Evolutionary conservation across 2,888 invertebrate genomes (phyloP).

Genomic region (Cryptocheilus praepositus): DNA sequence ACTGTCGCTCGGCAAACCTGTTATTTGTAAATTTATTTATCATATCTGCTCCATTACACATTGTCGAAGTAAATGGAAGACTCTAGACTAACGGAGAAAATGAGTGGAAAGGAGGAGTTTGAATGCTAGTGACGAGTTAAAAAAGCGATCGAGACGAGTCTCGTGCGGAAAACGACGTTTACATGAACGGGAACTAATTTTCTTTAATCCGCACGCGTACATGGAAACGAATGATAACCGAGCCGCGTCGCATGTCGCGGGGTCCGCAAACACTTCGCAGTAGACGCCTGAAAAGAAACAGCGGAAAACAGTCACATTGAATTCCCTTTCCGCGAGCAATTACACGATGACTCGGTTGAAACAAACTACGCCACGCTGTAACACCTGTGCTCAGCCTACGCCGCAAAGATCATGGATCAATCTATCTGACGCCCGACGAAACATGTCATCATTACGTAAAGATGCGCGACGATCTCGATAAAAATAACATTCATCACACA

Average conservation of each 20-base stretch:
- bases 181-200: not conserved
- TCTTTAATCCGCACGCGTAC: too few relatives aligned
- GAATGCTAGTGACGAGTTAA: not conserved
- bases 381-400: too few relatives aligned
- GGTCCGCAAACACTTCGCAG: slow-evolving; percentile 25
- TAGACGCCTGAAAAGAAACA: slow-evolving; percentile 5
- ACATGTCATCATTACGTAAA: too few relatives aligned
- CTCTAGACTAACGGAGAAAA: too few relatives aligned
- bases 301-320: slow-evolving; percentile 8
- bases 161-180: slow-evolving; percentile 20
- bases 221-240: slow-evolving; percentile 19
- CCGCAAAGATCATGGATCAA: too few relatives aligned
- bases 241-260: slow-evolving; percentile 21
- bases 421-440: too few relatives aligned
- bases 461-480: too few relatives aligned
- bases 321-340: slow-evolving; percentile 19
- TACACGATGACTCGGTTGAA: slow-evolving; percentile 35
- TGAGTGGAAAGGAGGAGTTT: not conserved
- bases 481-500: too few relatives aligned
- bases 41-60: too few relatives aligned
- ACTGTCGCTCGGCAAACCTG: too few relatives aligned
- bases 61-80: too few relatives aligned
- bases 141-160: slow-evolving; percentile 3
- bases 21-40: too few relatives aligned
- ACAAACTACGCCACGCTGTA: not conserved